Evolutionary conservation across 2,888 invertebrate species (phyloP).

Genomic region (Caenorhabditis imperialis): DNA sequence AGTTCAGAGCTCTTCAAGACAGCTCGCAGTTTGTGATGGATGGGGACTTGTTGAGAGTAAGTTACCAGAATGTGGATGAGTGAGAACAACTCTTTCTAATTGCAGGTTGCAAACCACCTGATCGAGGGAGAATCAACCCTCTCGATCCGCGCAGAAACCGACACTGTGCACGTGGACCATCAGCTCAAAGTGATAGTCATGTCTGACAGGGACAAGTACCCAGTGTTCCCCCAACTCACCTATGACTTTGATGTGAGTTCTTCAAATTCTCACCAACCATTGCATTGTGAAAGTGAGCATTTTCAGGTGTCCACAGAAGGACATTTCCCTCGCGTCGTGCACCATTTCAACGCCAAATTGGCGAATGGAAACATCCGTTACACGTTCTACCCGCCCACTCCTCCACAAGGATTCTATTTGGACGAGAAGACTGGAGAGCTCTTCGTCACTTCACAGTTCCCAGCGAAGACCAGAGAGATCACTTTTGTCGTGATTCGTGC

Average conservation of each 20-base stretch:
- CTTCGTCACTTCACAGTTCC: slow-evolving; percentile 55
- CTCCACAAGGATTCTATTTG: slow-evolving; percentile 61
- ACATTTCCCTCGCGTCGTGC: slow-evolving; percentile 56
- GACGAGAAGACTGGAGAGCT: slow-evolving; percentile 67
- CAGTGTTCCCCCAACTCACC: slow-evolving; percentile 74
- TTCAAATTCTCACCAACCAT: too few species aligned
- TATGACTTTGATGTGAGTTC: slow-evolving; percentile 69
- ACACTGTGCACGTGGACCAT: slow-evolving; percentile 59
- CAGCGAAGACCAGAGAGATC: slow-evolving; percentile 37
- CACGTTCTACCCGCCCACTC: slow-evolving; percentile 62
- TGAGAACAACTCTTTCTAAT: too few species aligned
- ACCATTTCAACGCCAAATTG: slow-evolving; percentile 60
- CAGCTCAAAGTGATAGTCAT: slow-evolving; percentile 71
- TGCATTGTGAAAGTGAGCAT: too few species aligned
- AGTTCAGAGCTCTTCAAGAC: slow-evolving; percentile 58
- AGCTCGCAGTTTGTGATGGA: slow-evolving; percentile 62
- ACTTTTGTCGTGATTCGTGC: slow-evolving; percentile 75
- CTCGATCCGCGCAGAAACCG: slow-evolving; percentile 63
- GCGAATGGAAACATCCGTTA: slow-evolving; percentile 62
- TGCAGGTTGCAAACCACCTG: slow-evolving; percentile 57
- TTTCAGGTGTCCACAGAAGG: slow-evolving; percentile 54
- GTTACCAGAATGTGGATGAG: too few species aligned
- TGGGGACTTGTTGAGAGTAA: slow-evolving; percentile 59
- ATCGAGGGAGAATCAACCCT: slow-evolving; percentile 48
- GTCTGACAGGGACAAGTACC: slow-evolving; percentile 75